These are phyloP conservation scores for Ganaspis sp. DNA, from an alignment of 1,140 invertebrate species.

Conservation along the genomic window DNA sequence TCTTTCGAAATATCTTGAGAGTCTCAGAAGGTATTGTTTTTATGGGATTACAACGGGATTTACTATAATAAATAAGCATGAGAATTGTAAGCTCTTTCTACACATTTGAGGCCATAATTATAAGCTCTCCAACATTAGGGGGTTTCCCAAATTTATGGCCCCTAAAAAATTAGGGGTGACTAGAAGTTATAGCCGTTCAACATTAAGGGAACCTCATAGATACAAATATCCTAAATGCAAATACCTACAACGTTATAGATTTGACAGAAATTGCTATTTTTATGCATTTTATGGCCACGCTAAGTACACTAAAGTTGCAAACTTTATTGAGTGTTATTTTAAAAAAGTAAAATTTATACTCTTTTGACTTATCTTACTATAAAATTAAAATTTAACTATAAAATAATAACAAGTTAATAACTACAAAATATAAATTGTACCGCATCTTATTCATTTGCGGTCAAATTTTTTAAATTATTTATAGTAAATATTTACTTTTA, in stretches of 20 bases:
- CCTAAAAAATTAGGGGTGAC: constrained; percentile 2
- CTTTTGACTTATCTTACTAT: too few species aligned
- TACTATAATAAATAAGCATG: neutral
- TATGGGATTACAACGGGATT: neutral
- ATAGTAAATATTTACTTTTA: too few species aligned
- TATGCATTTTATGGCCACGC: neutral
- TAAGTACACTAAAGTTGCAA: neutral
- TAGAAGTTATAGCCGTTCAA: neutral
- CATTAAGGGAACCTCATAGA: constrained; percentile 2
- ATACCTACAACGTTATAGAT: neutral
- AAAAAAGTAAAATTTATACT: too few species aligned
- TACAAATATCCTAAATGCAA: neutral
- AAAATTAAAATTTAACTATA: too few species aligned
- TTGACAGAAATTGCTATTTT: neutral
- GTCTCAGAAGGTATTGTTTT: neutral
- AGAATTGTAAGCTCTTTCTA: constrained; percentile 9
- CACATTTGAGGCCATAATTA: constrained; percentile 6
- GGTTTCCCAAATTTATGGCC: neutral
- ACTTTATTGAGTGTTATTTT: too few species aligned
- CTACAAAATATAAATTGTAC: too few species aligned
- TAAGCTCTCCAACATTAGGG: constrained; percentile 10
- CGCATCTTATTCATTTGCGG: too few species aligned
- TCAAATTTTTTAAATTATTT: too few species aligned
- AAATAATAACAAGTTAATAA: too few species aligned
- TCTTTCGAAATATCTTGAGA: too few species aligned